A percentile compares a stretch with the other conserved stretches of the same genome.
Conservation (phyloP, 2,113 vertebrate species). For the Regulus satrapa region DNA sequence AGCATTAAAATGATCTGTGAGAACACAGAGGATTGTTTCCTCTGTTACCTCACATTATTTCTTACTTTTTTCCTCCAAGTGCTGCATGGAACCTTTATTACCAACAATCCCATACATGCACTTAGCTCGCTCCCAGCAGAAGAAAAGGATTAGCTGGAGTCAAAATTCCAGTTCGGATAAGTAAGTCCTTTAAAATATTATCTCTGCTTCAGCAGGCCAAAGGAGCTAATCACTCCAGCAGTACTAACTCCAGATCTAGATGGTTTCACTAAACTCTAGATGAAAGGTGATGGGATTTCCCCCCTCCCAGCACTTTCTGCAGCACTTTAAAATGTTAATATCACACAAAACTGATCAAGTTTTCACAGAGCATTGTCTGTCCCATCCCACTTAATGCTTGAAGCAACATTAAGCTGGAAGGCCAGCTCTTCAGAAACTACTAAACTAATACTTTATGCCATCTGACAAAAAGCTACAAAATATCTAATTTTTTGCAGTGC, state of each 20-base stretch:
- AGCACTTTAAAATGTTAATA: not conserved
- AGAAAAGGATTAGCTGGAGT: slow-evolving; percentile 50
- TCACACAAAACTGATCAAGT: not conserved
- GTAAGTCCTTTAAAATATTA: slow-evolving; percentile 30
- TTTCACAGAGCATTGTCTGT: not conserved
- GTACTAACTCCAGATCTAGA: not conserved
- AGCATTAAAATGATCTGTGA: not conserved
- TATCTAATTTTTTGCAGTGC: not conserved
- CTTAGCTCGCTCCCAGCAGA: not conserved
- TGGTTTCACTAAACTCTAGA: not conserved
- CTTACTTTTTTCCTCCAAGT: not conserved
- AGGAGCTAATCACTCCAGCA: slow-evolving; percentile 19
- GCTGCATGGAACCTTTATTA: not conserved
- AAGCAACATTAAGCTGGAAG: not conserved
- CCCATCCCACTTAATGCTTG: not conserved
- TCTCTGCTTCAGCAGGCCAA: slow-evolving; percentile 25
- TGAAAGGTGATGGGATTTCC: not conserved
- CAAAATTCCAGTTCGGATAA: slow-evolving; percentile 43
- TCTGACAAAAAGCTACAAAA: not conserved
- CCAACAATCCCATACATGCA: not conserved
- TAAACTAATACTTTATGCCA: not conserved
- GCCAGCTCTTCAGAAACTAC: not conserved
- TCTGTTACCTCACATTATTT: not conserved
- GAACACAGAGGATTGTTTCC: not conserved
- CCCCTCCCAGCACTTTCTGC: not conserved